phyloP scores from a whole-genome alignment of 2,113 vertebrate genomes.

The Platichthys stellatus region DNA sequence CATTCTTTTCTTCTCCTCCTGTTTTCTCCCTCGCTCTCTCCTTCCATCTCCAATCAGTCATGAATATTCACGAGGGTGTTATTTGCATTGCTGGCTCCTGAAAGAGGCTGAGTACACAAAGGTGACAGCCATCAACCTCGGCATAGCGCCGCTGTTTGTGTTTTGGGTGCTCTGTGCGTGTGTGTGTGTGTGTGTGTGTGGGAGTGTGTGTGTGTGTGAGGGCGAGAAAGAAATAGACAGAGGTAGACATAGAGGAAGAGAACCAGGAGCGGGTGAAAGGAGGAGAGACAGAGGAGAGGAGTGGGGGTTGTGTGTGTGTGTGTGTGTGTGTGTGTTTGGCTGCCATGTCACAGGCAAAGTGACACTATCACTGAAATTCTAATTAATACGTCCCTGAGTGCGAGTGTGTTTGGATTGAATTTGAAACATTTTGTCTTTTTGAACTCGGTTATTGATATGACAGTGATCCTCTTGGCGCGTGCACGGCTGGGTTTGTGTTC shows the following conservation, averaged over 20 bases:
- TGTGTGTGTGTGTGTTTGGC: slow-evolving; percentile 12
- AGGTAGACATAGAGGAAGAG: slow-evolving; percentile 25
- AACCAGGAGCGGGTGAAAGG: slow-evolving; percentile 18
- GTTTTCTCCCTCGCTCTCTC: slow-evolving; percentile 2
- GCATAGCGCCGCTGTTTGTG: slow-evolving; percentile 60
- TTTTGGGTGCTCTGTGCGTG: slow-evolving; percentile 29
- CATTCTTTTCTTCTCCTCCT: slow-evolving; percentile 23
- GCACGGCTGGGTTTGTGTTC: neutral
- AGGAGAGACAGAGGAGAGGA: neutral
- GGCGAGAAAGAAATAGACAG: slow-evolving; percentile 41
- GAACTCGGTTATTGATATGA: slow-evolving; percentile 30
- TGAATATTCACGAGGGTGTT: slow-evolving; percentile 73
- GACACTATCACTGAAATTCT: slow-evolving; percentile 41
- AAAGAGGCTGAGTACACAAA: slow-evolving; percentile 72
- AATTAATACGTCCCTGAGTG: slow-evolving; percentile 48
- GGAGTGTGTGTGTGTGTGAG: slow-evolving; percentile 35
- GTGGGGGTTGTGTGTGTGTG: neutral
- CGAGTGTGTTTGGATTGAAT: slow-evolving; percentile 12
- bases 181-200: slow-evolving; percentile 32
- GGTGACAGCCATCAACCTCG: slow-evolving; percentile 74
- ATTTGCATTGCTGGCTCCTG: slow-evolving; percentile 73
- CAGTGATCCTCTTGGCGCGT: slow-evolving; percentile 39
- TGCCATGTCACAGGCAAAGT: slow-evolving; percentile 17
- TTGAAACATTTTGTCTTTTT: slow-evolving; percentile 28
- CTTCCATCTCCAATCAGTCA: slow-evolving; percentile 54